Evolutionary conservation across 2,113 vertebrate species (phyloP).

Genomic region (Tachycineta bicolor): DNA sequence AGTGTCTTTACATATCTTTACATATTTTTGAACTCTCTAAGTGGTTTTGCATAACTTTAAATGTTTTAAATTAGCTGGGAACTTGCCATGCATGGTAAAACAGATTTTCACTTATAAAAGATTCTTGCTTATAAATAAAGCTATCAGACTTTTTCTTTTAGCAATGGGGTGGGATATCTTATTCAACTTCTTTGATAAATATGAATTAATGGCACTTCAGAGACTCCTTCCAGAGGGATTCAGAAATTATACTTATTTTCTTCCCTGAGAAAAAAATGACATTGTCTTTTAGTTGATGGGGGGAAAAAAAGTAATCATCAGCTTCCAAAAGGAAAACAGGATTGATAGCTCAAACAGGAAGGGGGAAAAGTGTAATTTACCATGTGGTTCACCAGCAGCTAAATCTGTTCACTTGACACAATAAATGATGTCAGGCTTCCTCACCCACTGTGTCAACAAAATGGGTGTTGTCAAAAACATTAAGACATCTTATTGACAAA

Average conservation of each 20-base stretch:
- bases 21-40: slow-evolving; percentile 57
- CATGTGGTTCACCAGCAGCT: slow-evolving; percentile 71
- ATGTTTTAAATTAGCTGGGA: slow-evolving; percentile 51
- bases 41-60: slow-evolving; percentile 63
- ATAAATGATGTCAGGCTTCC: slow-evolving; percentile 76
- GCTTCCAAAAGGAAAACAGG: slow-evolving; percentile 46
- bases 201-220: slow-evolving; percentile 21
- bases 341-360: slow-evolving; percentile 54
- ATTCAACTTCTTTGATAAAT: slow-evolving; percentile 28
- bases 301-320: slow-evolving; percentile 3
- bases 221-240: slow-evolving; percentile 1
- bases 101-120: slow-evolving; percentile 36
- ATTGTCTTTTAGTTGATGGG: slow-evolving; percentile 29
- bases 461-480: slow-evolving; percentile 76
- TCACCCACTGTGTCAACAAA: slow-evolving; percentile 75
- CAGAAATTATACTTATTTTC: slow-evolving; percentile 13
- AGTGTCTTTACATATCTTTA: slow-evolving; percentile 65
- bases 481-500: slow-evolving; percentile 79
- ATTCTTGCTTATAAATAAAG: slow-evolving; percentile 47
- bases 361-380: slow-evolving; percentile 55
- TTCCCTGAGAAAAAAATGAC: slow-evolving; percentile 31
- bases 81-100: slow-evolving; percentile 53
- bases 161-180: not conserved
- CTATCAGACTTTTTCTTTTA: not conserved
- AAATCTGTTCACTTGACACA: slow-evolving; percentile 74